phyloP scores from a whole-genome alignment of 1,140 invertebrate genomes.

The Drosophila tristis region DNA sequence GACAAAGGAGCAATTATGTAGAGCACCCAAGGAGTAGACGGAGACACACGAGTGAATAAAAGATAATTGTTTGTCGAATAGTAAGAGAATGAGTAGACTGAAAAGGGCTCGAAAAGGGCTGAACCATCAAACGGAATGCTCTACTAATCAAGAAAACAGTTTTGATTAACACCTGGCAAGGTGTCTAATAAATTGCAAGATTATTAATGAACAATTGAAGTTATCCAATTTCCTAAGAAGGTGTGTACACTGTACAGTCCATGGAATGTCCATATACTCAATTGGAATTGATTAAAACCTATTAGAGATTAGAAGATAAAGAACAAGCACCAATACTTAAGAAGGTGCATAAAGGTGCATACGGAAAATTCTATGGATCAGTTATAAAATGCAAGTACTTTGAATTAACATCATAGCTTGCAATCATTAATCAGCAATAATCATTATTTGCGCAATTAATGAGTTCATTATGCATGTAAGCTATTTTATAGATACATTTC shows the following conservation, averaged over 20 bases:
- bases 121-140: slow-evolving; percentile 61
- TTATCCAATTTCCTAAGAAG: not conserved
- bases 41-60: slow-evolving; percentile 12
- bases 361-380: too few species aligned
- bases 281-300: not conserved
- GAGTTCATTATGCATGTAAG: too few species aligned
- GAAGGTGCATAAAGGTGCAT: too few species aligned
- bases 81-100: too few species aligned
- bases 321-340: too few species aligned
- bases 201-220: slow-evolving; percentile 30
- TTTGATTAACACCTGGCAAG: slow-evolving; percentile 61
- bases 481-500: too few species aligned
- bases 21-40: slow-evolving; percentile 34
- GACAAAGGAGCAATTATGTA: slow-evolving; percentile 78
- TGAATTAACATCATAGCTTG: too few species aligned
- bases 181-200: slow-evolving; percentile 19
- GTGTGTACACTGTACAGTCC: too few species aligned
- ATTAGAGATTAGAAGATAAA: not conserved
- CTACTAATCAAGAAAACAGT: slow-evolving; percentile 59
- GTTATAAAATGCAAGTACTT: too few species aligned
- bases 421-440: too few species aligned
- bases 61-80: too few species aligned
- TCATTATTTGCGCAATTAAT: too few species aligned
- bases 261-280: not conserved
- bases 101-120: slow-evolving; percentile 48